These are phyloP conservation scores for Pomatostomus ruficeps DNA, from an alignment of 2,113 vertebrate species.

Conservation along the genomic window DNA sequence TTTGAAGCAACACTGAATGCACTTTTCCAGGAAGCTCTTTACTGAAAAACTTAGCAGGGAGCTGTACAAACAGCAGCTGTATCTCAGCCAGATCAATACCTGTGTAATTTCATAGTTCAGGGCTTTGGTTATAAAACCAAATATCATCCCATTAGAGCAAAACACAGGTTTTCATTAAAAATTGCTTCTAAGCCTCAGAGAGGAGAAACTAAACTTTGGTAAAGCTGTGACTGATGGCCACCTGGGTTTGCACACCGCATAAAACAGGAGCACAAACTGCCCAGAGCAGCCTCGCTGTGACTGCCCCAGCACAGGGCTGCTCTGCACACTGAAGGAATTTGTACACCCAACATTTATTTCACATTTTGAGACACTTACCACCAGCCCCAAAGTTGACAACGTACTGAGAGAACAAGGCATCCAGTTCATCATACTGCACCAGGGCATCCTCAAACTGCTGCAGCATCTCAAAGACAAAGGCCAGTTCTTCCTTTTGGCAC, in stretches of 20 bases:
- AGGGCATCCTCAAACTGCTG: constrained; percentile 97
- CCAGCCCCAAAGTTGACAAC: constrained; percentile 97
- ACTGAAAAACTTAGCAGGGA: background rate
- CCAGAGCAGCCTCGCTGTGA: background rate
- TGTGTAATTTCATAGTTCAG: background rate
- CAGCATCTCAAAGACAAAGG: constrained; percentile 99
- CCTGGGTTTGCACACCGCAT: background rate
- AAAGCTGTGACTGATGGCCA: background rate
- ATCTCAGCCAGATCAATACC: background rate
- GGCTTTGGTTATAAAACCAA: background rate
- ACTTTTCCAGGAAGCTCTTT: background rate
- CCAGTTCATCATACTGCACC: constrained; percentile 97
- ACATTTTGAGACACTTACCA: constrained; percentile 72
- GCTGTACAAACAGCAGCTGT: background rate
- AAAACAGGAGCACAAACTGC: background rate
- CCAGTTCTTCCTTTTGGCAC: constrained; percentile 88
- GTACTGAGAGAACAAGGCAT: constrained; percentile 97
- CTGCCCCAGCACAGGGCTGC: background rate
- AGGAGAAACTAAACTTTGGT: background rate
- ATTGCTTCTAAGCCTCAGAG: background rate
- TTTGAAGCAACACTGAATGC: background rate
- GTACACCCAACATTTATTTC: background rate
- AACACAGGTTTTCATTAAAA: background rate
- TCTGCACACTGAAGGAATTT: background rate
- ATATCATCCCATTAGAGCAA: background rate